A percentile compares a stretch with the other conserved stretches of the same genome.
Evolutionary conservation across 2,888 invertebrate genomes (phyloP).

Genomic region (Polydrusus tereticollis): DNA sequence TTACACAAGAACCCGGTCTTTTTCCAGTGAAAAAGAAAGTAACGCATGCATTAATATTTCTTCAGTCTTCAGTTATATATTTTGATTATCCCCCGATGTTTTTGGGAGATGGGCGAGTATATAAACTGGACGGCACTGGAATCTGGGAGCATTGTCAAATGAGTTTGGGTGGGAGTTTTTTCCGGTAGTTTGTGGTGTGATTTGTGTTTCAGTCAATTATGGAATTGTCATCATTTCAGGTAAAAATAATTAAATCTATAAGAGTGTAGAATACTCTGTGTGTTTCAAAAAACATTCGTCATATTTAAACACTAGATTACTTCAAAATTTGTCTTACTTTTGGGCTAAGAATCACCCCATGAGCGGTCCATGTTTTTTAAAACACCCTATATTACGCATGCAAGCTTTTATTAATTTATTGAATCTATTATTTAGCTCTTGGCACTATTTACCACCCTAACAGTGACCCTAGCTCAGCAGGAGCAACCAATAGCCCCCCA

Average conservation of each 20-base stretch:
- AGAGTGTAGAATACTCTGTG: too few relatives aligned
- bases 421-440: constrained; percentile 6
- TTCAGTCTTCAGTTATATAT: constrained; percentile 10
- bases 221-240: not conserved
- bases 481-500: constrained; percentile 7
- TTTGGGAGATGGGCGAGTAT: constrained; percentile 23
- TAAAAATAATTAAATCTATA: too few relatives aligned
- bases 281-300: too few relatives aligned
- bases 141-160: not conserved
- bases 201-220: not conserved
- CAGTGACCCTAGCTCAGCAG: constrained; percentile 61
- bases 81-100: constrained; percentile 7
- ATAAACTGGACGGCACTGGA: constrained; percentile 20
- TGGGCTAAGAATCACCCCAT: too few relatives aligned
- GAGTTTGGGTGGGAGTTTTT: constrained; percentile 11
- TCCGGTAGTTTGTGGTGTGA: not conserved
- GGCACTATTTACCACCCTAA: constrained; percentile 68
- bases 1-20: not conserved
- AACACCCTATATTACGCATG: too few relatives aligned
- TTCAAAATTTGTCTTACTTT: too few relatives aligned
- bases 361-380: too few relatives aligned
- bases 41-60: constrained; percentile 4
- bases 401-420: too few relatives aligned
- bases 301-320: too few relatives aligned
- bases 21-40: constrained; percentile 11